phyloP scores from a whole-genome alignment of 53 echinoderm and acorn worm genomes.

The Echinometra lucunter region DNA sequence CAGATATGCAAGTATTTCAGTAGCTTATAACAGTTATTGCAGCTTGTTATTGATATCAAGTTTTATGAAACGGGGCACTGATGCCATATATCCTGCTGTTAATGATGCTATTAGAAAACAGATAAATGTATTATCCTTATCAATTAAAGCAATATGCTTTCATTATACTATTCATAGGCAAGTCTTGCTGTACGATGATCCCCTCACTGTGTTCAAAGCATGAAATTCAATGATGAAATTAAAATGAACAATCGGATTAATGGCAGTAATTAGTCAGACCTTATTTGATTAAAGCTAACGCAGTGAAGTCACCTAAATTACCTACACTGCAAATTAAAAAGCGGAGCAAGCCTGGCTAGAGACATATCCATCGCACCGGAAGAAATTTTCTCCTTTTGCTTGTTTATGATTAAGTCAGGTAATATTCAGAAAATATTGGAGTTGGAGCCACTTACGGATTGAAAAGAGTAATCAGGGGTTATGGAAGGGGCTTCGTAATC shows the following conservation, averaged over 20 bases:
- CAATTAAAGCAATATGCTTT: conserved; percentile 46
- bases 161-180: conserved; percentile 2
- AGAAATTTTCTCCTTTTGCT: conserved; percentile 45
- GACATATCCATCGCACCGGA: neutral
- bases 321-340: conserved; percentile 59
- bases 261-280: conserved; percentile 56
- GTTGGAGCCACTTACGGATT: conserved; percentile 61
- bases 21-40: too few species aligned
- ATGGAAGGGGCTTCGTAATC: conserved; percentile 44
- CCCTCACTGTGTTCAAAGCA: conserved; percentile 24
- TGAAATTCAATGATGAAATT: conserved; percentile 67
- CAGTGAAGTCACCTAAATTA: conserved; percentile 64
- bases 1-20: too few species aligned
- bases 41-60: too few species aligned
- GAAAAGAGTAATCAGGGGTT: conserved; percentile 51
- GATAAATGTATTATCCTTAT: conserved; percentile 32
- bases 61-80: neutral
- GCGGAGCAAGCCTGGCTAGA: neutral
- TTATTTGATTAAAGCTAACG: conserved; percentile 64
- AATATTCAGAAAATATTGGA: conserved; percentile 70
- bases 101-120: neutral
- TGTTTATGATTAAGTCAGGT: conserved; percentile 64
- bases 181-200: neutral
- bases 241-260: conserved; percentile 71
- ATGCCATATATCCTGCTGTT: neutral